These are phyloP conservation scores for Hermaeophaga mercurialis DNA, from an alignment of 2,888 invertebrate genomes.

Conservation along the genomic window DNA sequence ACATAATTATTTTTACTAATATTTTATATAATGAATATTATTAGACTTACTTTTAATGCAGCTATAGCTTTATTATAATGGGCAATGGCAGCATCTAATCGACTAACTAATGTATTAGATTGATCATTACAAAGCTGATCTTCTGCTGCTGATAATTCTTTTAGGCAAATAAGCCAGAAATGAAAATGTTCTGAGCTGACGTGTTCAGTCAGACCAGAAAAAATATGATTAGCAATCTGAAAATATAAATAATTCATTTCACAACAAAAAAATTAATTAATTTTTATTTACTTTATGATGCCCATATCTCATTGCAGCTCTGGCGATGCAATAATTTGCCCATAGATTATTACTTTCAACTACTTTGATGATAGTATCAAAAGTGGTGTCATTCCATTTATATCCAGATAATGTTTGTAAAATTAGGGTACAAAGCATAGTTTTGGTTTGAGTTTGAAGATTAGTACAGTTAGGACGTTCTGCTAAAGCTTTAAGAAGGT, in stretches of 20 bases:
- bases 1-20: too few species aligned
- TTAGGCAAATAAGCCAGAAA: conserved; percentile 85
- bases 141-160: conserved; percentile 77
- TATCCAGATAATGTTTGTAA: conserved; percentile 80
- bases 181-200: conserved; percentile 84
- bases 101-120: conserved; percentile 55
- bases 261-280: too few species aligned
- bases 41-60: conserved; percentile 59
- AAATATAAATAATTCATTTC: neutral
- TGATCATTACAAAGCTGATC: conserved; percentile 62
- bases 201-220: conserved; percentile 63
- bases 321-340: conserved; percentile 85
- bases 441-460: conserved; percentile 63
- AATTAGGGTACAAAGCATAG: conserved; percentile 81
- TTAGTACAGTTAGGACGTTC: conserved; percentile 43
- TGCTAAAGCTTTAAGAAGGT: conserved; percentile 56
- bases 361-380: conserved; percentile 63
- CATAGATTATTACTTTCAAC: conserved; percentile 68
- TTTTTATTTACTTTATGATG: conserved; percentile 60
- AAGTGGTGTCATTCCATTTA: conserved; percentile 67
- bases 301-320: conserved; percentile 83
- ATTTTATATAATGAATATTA: too few species aligned
- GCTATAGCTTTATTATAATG: conserved; percentile 71
- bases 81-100: conserved; percentile 63
- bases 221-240: conserved; percentile 60